A percentile compares a stretch with the other conserved stretches of the same genome.
Evolutionary conservation across 2,888 invertebrate species (phyloP).

Genomic region (Cyaniris semiargus): DNA sequence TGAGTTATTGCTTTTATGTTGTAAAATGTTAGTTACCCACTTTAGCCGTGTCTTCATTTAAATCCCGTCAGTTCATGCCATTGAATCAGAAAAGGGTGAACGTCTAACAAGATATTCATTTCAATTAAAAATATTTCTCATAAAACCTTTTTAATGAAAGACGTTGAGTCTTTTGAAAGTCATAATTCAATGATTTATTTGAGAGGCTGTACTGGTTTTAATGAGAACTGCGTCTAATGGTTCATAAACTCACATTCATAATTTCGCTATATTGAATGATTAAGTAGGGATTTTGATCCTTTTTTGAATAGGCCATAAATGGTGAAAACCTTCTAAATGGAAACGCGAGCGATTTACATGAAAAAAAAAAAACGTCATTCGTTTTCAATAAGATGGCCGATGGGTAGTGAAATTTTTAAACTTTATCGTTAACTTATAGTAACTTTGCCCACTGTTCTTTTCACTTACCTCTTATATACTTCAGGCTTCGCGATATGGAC

Average conservation of each 20-base stretch:
- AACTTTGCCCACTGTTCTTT: too few relatives aligned
- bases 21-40: too few relatives aligned
- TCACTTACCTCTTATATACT: constrained; percentile 83
- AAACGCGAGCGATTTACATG: too few relatives aligned
- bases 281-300: too few relatives aligned
- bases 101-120: not conserved
- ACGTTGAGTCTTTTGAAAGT: not conserved
- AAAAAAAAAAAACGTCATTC: too few relatives aligned
- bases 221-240: not conserved
- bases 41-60: not conserved
- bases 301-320: too few relatives aligned
- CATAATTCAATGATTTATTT: not conserved
- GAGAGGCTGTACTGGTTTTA: not conserved
- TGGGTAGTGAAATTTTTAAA: too few relatives aligned
- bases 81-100: not conserved
- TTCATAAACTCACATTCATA: not conserved
- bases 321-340: too few relatives aligned
- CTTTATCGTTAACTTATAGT: too few relatives aligned
- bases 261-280: too few relatives aligned
- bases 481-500: constrained; percentile 87
- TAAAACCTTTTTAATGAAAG: not conserved
- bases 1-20: too few relatives aligned
- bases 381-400: too few relatives aligned
- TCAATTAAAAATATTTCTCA: not conserved
- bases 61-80: not conserved